phyloP scores from a whole-genome alignment of 2,888 invertebrate species.

The Spisula subtruncata region DNA sequence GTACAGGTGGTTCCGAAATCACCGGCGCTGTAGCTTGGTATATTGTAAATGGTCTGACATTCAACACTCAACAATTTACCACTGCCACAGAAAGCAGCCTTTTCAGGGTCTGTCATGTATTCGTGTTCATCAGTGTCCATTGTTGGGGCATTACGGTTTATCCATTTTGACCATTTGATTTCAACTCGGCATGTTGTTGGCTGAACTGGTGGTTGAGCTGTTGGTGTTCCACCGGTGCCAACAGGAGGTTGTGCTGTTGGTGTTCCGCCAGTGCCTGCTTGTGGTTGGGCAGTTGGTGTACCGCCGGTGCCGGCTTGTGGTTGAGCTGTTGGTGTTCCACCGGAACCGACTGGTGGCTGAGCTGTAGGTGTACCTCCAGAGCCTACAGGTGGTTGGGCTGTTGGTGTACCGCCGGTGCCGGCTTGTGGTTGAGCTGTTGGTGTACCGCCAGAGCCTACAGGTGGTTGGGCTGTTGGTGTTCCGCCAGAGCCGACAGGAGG shows the following conservation, averaged over 20 bases:
- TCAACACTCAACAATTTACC: constrained; percentile 82
- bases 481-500: constrained; percentile 55
- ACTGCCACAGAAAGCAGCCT: constrained; percentile 77
- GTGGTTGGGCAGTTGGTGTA: constrained; percentile 63
- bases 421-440: constrained; percentile 63
- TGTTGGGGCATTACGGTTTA: constrained; percentile 78
- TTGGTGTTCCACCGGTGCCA: constrained; percentile 41
- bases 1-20: constrained; percentile 80
- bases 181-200: constrained; percentile 46
- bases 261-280: constrained; percentile 10
- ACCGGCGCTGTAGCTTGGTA: constrained; percentile 78
- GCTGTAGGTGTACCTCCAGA: constrained; percentile 65
- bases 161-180: constrained; percentile 78
- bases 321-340: constrained; percentile 65
- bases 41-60: constrained; percentile 78
- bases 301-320: constrained; percentile 47
- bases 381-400: constrained; percentile 46
- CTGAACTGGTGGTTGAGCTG: constrained; percentile 41
- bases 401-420: constrained; percentile 53
- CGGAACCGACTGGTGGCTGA: constrained; percentile 50
- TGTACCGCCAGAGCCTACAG: constrained; percentile 49
- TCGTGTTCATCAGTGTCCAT: constrained; percentile 77
- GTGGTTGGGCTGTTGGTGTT: constrained; percentile 62
- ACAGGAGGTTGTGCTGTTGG: constrained; percentile 31
- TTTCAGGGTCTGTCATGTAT: constrained; percentile 68